Percentiles rank a stretch among this genome's conserved stretches.
These are phyloP conservation scores for Pecten maximus DNA, from an alignment of 2,888 invertebrate species.

Conservation along the genomic window DNA sequence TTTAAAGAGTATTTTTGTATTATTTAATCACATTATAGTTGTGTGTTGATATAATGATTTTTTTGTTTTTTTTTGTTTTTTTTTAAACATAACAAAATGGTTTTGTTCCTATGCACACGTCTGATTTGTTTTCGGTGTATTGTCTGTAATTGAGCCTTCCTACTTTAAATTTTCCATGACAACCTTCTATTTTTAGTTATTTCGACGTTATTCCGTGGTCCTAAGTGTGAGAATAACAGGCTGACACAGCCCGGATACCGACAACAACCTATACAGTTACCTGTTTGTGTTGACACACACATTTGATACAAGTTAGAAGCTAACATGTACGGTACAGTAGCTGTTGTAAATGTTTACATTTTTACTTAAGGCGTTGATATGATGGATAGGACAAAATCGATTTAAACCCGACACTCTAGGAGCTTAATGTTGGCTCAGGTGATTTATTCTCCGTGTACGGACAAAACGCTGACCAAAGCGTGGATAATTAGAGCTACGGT, in stretches of 20 bases:
- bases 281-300: background rate
- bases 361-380: background rate
- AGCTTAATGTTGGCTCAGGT: background rate
- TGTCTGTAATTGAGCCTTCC: no score
- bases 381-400: slow-evolving; percentile 21
- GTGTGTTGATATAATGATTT: no score
- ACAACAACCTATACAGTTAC: background rate
- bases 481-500: background rate
- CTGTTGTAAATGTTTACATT: slow-evolving; percentile 9
- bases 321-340: background rate
- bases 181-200: no score
- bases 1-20: no score
- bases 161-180: no score
- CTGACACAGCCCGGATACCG: background rate
- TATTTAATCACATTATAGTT: no score
- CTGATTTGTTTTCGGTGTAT: no score
- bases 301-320: background rate
- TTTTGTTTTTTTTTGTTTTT: no score
- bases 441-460: background rate
- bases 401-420: background rate
- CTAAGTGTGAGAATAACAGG: background rate
- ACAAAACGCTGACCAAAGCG: background rate
- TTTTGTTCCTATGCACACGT: no score
- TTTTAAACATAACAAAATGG: no score
- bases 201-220: background rate